Base-by-base conservation (phyloP, 2,113 vertebrate species). In the Leptocoma aspasia region DNA sequence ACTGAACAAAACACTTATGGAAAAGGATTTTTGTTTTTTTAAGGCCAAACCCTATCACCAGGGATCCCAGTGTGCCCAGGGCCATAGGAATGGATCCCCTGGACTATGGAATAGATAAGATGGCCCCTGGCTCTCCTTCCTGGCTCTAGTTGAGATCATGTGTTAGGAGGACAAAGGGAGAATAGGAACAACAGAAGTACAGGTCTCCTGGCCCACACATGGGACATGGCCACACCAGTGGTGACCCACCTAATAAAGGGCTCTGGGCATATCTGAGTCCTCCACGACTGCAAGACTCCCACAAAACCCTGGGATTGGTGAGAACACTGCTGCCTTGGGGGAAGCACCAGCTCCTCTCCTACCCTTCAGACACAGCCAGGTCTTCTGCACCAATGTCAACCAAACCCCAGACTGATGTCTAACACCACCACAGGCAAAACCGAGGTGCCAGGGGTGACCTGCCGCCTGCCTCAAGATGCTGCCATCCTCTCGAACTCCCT, bases 221-320 rank as follows among this genome's bases (percentile, higher is more conserved):
- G 16, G 60, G 30, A 45, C 44, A 21, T 3, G 13, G 59, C 14
- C 64, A 77, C 1, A 11, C 16, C 68, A 73, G 16, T 9, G 37
- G 53, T 56, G 72, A 73, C 4, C 3, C 69, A 27, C 41, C 42
- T 3, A 30, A 47, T 2, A 16, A 47, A 41, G 2, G 4, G 24
- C 50, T 65, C 24, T 23, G 53, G 37, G 13, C 5, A 1, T 3
- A 35, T 42, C 44, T 7, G 44, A 56, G 33, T 13, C 18, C 23
- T 82, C 31, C 45, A 18, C 0, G 0, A 16, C 28, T 57, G 31
- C 0, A 0, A 20, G 28, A 42, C 33, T 71, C 35, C 44, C 44
- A 64, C 0, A 0, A 68, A 91, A 30, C 49, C 31, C 49, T 39
- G 49, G 37, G 42, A 60, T 49, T n/a, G 65, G 22, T 56, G 52